Base-by-base conservation (phyloP, 2,113 vertebrate genomes). In the Charadrius vociferus region DNA sequence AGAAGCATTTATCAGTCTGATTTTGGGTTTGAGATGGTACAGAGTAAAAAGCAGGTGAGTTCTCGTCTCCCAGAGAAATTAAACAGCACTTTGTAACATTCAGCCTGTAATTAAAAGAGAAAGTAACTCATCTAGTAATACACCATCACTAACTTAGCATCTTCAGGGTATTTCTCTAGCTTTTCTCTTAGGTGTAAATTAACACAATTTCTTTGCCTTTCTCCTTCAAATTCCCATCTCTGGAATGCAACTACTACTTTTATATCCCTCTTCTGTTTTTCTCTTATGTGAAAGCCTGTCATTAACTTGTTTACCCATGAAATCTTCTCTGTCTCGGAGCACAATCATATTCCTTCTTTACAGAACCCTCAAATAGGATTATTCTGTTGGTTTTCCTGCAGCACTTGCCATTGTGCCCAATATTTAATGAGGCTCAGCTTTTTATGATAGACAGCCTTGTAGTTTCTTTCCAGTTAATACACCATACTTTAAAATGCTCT, bases 271-370 rank as follows among this genome's bases (percentile, higher is more conserved):
- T 73, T 65, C 43, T 61, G 45, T 17, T 81, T 93, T 92, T 70
- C 65, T 95, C 45, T 50, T 73, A 14, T 3, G 24, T 89, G 84
- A 94, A 95, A 91, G 79, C 50, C 75, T 84, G 61, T 75, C 86
- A 94, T 97, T 93, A 91, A 88, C 81, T 95, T 97, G 89, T 95
- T 96, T 97, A 94, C 67, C 58, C 62, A n/a, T 59, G 34, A 94
- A 91, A 82, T 61, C 17, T 10, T 77, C 66, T 77, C 93, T 73
- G 84, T 89, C 62, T 95, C 5, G 0, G 93, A 89, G 74, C 81
- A 75, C 80, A 63, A 32, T 89, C 53, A 15, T 85, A 55, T 80
- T 94, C 62, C 49, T 74, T 41, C 75, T 85, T 83, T 82, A 18
- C 67, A 67, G 74, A 88, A n/a, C 75, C 66, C 63, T 80, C 59